A percentile compares a stretch with the other conserved stretches of the same genome.
These are phyloP conservation scores for Dendrolimus houi DNA, from an alignment of 2,888 invertebrate species.

Conservation along the genomic window DNA sequence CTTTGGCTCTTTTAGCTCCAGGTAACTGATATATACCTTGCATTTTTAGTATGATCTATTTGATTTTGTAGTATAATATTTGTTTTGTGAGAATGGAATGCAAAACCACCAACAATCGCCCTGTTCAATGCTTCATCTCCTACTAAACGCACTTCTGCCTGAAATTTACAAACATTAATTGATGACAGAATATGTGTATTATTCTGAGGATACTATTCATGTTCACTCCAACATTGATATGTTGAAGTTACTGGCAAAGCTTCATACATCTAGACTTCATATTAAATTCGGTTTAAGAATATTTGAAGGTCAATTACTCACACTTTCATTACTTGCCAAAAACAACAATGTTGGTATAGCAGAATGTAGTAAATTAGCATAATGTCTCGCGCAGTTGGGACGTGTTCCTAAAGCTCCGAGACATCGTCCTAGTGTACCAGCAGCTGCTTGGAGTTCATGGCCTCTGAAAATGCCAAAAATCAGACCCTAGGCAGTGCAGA, in stretches of 20 bases:
- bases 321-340: slow-evolving; percentile 64
- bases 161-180: slow-evolving; percentile 10
- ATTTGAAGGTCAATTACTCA: slow-evolving; percentile 33
- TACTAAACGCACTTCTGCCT: slow-evolving; percentile 67
- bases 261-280: no score
- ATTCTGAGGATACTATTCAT: no score
- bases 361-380: slow-evolving; percentile 55
- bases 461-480: slow-evolving; percentile 36
- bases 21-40: slow-evolving; percentile 57
- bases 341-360: slow-evolving; percentile 58
- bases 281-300: no score
- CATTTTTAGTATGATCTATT: slow-evolving; percentile 58
- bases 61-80: slow-evolving; percentile 63
- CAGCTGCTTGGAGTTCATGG: slow-evolving; percentile 61
- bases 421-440: slow-evolving; percentile 61
- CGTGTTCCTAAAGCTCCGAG: slow-evolving; percentile 60
- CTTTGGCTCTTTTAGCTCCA: no score
- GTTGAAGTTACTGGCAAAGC: no score
- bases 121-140: slow-evolving; percentile 70
- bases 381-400: slow-evolving; percentile 57
- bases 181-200: no score
- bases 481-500: slow-evolving; percentile 1
- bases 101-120: slow-evolving; percentile 62
- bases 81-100: slow-evolving; percentile 64
- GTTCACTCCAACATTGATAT: no score